Conservation (phyloP, 2,113 vertebrate species). For the Pelusios castaneus region DNA sequence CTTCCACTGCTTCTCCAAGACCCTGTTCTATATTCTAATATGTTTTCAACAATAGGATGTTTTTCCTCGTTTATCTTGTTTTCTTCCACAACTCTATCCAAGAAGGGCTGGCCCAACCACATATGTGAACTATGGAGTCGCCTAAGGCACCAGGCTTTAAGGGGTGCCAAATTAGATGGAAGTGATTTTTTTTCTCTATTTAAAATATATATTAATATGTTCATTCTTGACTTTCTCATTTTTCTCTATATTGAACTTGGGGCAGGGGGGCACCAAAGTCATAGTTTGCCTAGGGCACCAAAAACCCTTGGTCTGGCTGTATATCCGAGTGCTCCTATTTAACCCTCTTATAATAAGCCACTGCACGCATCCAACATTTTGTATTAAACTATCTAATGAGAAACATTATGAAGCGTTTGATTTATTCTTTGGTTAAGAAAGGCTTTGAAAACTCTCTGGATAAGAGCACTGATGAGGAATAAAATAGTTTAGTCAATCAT, state of each 20-base stretch:
- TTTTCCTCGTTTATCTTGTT: not conserved
- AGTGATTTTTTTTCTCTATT: too few species aligned
- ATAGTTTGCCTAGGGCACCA: too few species aligned
- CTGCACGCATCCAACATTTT: not conserved
- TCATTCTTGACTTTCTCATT: too few species aligned
- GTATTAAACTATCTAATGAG: not conserved
- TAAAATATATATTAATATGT: too few species aligned
- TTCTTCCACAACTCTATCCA: not conserved
- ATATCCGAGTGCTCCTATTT: fast-evolving
- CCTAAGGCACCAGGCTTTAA: too few species aligned
- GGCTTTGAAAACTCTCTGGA: not conserved
- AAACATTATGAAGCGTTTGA: not conserved
- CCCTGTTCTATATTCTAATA: not conserved
- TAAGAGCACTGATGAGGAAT: not conserved
- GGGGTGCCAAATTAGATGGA: too few species aligned
- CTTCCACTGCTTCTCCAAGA: not conserved
- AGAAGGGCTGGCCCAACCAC: too few species aligned
- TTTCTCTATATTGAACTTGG: too few species aligned
- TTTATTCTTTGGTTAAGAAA: not conserved
- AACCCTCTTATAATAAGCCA: not conserved
- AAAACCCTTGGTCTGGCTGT: too few species aligned
- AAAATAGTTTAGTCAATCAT: not conserved
- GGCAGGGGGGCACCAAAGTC: too few species aligned
- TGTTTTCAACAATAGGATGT: not conserved
- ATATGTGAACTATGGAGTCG: too few species aligned